Base-by-base conservation (phyloP, 1,140 invertebrate species). In the Aphelenchoides besseyi region DNA sequence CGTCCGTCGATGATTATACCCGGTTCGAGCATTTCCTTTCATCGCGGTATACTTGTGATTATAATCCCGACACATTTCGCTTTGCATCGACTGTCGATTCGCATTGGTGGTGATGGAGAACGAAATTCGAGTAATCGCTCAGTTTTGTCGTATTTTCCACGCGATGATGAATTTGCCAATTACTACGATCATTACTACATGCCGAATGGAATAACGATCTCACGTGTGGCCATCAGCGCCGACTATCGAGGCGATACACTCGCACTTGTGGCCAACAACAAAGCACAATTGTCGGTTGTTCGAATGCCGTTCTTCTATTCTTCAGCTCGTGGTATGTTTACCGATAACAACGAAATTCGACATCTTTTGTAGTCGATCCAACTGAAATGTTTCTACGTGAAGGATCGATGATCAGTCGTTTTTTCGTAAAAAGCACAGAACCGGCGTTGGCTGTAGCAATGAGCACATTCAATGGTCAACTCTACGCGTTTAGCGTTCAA, bases 91-190 rank as follows among this genome's bases (percentile, higher is more conserved):
- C 30, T 66, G 12, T n/a, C 12, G 32, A 55, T 66, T 1, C 30
- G 63, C 16, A 12, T 66, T 26, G 30, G 32, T 30, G 32, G 26
- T 23, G 36, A 66, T 16, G 30, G 30, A 12, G 41, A 48, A 12
- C 41, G 5, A 8, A 59, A 59, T 28, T 5, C 55, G 55, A 23
- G 26, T 33, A 5, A 66, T 37, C 63, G 32, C 12, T 66, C 63
- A 32, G 63, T 66, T 33, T 53, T 66, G 18, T 66, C 63, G 2
- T 66, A 18, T 33, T 66, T 66, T 33, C 63, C 63, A 16, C 16
- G 12, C 16, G 16, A 35, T 36, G 63, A 66, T 26, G 16, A 66
- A 16, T 1, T 32, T 3, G 16, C 16, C 16, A 33, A 26, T 30
- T 66, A 26, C 36, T 37, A 32, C 30, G 63, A 66, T 29, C 30